Evolutionary conservation across 2,797 vertebrate species (phyloP).

Genomic region (Tachyglossus aculeatus): DNA sequence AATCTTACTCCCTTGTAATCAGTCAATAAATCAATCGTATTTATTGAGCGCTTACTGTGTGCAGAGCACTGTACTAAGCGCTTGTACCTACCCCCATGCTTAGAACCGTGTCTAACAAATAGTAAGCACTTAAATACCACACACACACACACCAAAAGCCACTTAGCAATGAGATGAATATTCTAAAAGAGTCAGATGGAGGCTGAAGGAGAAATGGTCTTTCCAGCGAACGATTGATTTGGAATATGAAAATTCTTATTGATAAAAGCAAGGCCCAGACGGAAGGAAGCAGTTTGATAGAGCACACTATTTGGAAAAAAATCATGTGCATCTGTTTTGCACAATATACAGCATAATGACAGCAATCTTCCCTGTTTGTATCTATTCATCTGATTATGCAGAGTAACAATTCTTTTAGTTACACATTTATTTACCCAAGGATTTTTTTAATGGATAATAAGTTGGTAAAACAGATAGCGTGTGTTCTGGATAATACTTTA

Average conservation of each 20-base stretch:
- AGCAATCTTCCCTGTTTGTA: slow-evolving; percentile 78
- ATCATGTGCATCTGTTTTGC: slow-evolving; percentile 73
- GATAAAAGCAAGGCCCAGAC: slow-evolving; percentile 70
- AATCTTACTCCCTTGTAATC: too few relatives aligned
- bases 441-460: slow-evolving; percentile 75
- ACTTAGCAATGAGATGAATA: slow-evolving; percentile 86
- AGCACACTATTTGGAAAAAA: slow-evolving; percentile 71
- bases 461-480: slow-evolving; percentile 76
- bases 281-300: slow-evolving; percentile 70
- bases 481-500: slow-evolving; percentile 64
- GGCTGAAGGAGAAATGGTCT: slow-evolving; percentile 40
- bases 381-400: slow-evolving; percentile 78
- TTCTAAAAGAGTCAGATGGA: slow-evolving; percentile 71
- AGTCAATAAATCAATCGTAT: too few relatives aligned
- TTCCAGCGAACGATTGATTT: slow-evolving; percentile 69
- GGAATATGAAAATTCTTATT: slow-evolving; percentile 71
- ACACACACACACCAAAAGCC: slow-evolving; percentile 74
- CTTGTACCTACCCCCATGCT: too few relatives aligned
- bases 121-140: too few relatives aligned
- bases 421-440: slow-evolving; percentile 75
- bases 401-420: slow-evolving; percentile 76
- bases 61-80: too few relatives aligned
- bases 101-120: too few relatives aligned
- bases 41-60: too few relatives aligned
- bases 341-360: slow-evolving; percentile 76